Evolutionary conservation across 2,113 vertebrate genomes (phyloP), one percentile per base, ranked within the genome.

Genomic region (Protomyctophum bolini): DNA sequence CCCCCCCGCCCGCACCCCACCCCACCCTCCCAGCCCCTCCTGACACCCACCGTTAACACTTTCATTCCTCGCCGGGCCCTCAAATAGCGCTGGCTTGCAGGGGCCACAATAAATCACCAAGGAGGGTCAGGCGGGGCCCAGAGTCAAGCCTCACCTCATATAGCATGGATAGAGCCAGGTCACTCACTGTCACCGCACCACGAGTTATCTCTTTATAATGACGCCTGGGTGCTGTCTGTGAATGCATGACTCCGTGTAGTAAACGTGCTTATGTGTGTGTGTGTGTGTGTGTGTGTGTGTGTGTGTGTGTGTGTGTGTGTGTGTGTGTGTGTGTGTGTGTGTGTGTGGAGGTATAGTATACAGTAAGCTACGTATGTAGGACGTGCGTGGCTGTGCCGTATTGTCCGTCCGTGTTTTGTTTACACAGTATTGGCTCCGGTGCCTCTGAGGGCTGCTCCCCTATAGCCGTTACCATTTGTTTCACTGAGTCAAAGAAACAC

Each of bases 21-120:
- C 86, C 77, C 33, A 89, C 46, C 58, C 58, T 81, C 76, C 76
- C 81, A 83, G 33, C 33, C 33, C 33, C 33, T 41, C 33, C 33
- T 41, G 33, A 77, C 90, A 87, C 84, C 88, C 67, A 15, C 75
- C 9, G 80, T 88, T 92, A 92, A 92, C 91, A 92, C 93, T 92
- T 92, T 94, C 91, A 91, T 93, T 93, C 90, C 90, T 91, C 73
- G 55, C 87, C 60, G 83, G 82, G 63, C 90, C 88, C 88, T 91
- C 87, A 86, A 91, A 90, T 83, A 89, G 88, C 87, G 68, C 67
- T 73, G 72, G 86, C 86, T 88, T 83, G 86, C 86, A 72, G 76
- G 86, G 87, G 83, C 85, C 83, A 78, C 89, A 6, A 92, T 94
- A 92, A 92, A 94, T 94, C 92, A 92, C 50, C 0, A 0, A 33